A percentile compares a stretch with the other conserved stretches of the same genome.
Conservation (phyloP, 64 coral and sea anemone species). For the Montipora capricornis region DNA sequence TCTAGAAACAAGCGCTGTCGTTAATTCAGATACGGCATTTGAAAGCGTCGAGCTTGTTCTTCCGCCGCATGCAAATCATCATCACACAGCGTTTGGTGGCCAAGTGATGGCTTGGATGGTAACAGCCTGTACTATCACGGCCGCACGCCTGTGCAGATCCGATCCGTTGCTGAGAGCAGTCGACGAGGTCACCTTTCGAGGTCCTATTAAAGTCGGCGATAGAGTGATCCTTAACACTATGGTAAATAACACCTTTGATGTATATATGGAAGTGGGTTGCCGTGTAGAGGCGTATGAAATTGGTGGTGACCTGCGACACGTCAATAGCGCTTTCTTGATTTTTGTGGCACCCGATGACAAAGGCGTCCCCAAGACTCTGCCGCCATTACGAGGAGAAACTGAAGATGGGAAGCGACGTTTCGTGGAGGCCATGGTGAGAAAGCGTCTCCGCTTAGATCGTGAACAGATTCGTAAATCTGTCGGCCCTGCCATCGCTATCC, state of each 20-base stretch:
- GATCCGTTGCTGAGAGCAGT: slow-evolving; percentile 57
- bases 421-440: slow-evolving; percentile 59
- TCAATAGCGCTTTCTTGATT: slow-evolving; percentile 87
- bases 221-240: slow-evolving; percentile 73
- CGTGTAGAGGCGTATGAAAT: slow-evolving; percentile 78
- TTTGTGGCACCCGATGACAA: slow-evolving; percentile 63
- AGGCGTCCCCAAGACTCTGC: slow-evolving; percentile 38
- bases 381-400: neutral
- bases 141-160: slow-evolving; percentile 65
- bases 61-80: slow-evolving; percentile 78
- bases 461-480: slow-evolving; percentile 73
- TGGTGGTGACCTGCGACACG: slow-evolving; percentile 68
- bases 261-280: slow-evolving; percentile 79
- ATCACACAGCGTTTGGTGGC: slow-evolving; percentile 85
- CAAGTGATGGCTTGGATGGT: slow-evolving; percentile 89
- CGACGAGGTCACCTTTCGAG: slow-evolving; percentile 79
- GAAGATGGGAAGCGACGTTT: slow-evolving; percentile 57
- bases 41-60: slow-evolving; percentile 86
- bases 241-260: slow-evolving; percentile 74
- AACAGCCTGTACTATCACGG: slow-evolving; percentile 75
- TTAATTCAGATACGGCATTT: neutral
- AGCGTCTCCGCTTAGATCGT: slow-evolving; percentile 55
- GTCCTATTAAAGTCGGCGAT: slow-evolving; percentile 74
- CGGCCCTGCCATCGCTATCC: slow-evolving; percentile 77
- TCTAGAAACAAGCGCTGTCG: neutral